Percentiles rank a stretch among this genome's conserved stretches.
phyloP scores from a whole-genome alignment of 1,140 invertebrate species.

The Carcinoscorpius rotundicauda region DNA sequence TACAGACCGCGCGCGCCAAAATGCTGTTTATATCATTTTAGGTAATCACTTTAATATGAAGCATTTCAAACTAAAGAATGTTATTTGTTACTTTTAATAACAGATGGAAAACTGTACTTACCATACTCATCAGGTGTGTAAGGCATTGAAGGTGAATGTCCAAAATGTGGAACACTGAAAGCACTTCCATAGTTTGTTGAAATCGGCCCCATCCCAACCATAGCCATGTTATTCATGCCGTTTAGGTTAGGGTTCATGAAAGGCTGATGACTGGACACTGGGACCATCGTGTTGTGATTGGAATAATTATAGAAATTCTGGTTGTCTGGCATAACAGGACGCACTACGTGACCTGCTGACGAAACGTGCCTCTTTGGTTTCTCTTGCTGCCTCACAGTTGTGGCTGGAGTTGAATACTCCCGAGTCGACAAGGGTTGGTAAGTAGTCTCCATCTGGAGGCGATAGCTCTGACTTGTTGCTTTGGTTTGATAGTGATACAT shows the following conservation, averaged over 20 bases:
- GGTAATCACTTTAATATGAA: no score
- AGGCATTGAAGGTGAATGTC: slow-evolving; percentile 12
- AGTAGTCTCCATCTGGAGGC: slow-evolving; percentile 21
- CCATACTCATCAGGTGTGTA: slow-evolving; percentile 20
- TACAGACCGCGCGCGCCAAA: no score
- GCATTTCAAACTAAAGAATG: no score
- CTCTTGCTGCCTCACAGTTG: background rate
- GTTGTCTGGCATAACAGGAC: background rate
- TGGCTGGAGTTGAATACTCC: slow-evolving; percentile 4
- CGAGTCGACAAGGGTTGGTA: slow-evolving; percentile 13
- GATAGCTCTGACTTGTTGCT: slow-evolving; percentile 18
- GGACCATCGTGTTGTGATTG: slow-evolving; percentile 2
- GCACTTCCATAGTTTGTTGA: slow-evolving; percentile 17
- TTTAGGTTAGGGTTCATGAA: no score
- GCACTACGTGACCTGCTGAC: background rate
- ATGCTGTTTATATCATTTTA: no score
- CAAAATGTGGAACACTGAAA: slow-evolving; percentile 22
- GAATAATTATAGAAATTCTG: slow-evolving; percentile 9
- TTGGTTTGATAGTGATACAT: slow-evolving; percentile 22
- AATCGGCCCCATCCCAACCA: slow-evolving; percentile 5
- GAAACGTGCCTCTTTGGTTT: background rate
- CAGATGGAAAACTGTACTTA: slow-evolving; percentile 1
- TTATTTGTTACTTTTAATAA: no score
- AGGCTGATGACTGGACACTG: slow-evolving; percentile 9
- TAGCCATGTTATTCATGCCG: slow-evolving; percentile 1